A percentile compares a stretch with the other conserved stretches of the same genome.
phyloP scores from a whole-genome alignment of 1,140 invertebrate species.

The Brachionus asplanchnoidis region DNA sequence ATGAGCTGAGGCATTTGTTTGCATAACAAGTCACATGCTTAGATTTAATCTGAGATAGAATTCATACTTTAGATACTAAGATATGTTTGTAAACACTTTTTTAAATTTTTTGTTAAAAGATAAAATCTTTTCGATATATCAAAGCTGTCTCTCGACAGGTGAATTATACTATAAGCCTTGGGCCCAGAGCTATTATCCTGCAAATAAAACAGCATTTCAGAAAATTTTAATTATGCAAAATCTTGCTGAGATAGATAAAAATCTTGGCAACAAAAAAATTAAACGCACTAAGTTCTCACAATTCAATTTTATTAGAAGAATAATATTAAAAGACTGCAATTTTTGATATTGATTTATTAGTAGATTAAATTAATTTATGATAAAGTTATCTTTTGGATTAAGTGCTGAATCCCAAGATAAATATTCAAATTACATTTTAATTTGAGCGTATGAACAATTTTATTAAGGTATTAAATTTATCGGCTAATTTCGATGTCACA shows the following conservation, averaged over 20 bases:
- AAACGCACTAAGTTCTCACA: not conserved
- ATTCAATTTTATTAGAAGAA: not conserved
- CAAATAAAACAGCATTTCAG: not conserved
- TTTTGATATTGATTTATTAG: not conserved
- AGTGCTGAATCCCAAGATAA: not conserved
- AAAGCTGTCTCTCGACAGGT: not conserved
- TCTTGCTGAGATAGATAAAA: not conserved
- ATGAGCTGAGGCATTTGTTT: not conserved
- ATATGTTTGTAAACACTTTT: not conserved
- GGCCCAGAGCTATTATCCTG: not conserved
- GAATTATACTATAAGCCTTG: not conserved
- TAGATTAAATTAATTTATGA: not conserved
- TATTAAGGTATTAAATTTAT: slow-evolving; percentile 10
- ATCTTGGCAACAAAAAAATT: not conserved
- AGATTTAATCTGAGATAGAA: not conserved
- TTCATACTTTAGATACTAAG: not conserved
- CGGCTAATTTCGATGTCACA: not conserved
- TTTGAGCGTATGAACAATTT: not conserved
- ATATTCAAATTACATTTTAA: not conserved
- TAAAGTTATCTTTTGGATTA: not conserved
- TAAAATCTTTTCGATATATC: not conserved
- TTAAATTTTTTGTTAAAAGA: not conserved
- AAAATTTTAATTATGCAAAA: not conserved
- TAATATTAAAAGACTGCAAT: not conserved
- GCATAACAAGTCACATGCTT: not conserved